Base-by-base conservation (phyloP, 2,113 vertebrate species). In the Rhinoptilus africanus region DNA sequence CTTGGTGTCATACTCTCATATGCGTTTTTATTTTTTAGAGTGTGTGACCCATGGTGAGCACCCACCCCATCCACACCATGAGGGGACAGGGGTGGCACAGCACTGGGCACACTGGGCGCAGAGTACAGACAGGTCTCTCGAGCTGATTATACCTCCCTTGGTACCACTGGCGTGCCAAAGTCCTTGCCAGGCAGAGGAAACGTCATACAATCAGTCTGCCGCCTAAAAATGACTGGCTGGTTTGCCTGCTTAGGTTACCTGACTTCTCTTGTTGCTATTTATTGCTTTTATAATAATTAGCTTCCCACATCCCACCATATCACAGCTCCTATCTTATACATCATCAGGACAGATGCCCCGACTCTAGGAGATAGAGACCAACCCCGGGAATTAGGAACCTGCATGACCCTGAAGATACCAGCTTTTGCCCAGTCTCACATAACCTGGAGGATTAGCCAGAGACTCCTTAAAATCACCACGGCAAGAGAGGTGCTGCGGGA, bases 161-260 rank as follows among this genome's bases (percentile, higher is more conserved):
- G 32, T 66, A 12, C 17, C 45, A 62, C 37, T 21, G 75, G 28
- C 26, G n/a, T 5, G 4, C 17, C 47, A 77, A 43, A 28, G 26
- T 53, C 50, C 23, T 67, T 69, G 28, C 30, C 39, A 72, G 41
- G 21, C 12, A 5, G 4, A 56, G 12, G 10, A 82, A 56, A 56
- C 2, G 0, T 35, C 6, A 2, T 3, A 5, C 10, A 34, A 2
- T 12, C 32, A 21, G 37, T 64, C 28, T 7, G 1, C 3, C 27
- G 9, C 24, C 51, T 23, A 4, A 18, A 39, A 53, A 26, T 47
- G 35, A 22, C 37, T 30, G 47, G 23, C n/a, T 83, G 59, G n/a
- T 63, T 82, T 74, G 7, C 45, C 10, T 2, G 8, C 48, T 68
- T 22, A 17, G 14, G 11, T 66, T 82, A 27, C 35, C 9, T 12